Conservation (phyloP, 2,113 vertebrate genomes). For the Grammomys dolichurus region DNA sequence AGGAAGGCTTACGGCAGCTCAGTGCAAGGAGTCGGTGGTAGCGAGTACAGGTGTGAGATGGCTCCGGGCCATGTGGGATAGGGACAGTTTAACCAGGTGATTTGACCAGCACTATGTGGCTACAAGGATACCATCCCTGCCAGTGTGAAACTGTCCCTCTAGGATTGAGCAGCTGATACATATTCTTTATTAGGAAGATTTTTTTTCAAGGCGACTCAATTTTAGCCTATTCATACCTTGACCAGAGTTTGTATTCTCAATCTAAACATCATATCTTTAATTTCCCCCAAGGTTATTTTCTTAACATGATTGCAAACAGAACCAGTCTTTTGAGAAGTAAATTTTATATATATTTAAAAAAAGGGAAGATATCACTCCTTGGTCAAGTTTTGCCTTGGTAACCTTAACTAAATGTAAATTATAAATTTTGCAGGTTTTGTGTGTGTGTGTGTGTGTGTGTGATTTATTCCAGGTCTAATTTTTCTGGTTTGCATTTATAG, state of each 20-base stretch:
- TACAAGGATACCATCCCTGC: background rate
- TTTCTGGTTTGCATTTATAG: background rate
- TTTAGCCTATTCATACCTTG: constrained; percentile 32
- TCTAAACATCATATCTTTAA: background rate
- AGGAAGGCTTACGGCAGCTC: background rate
- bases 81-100: background rate
- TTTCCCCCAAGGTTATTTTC: background rate
- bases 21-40: background rate
- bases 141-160: background rate
- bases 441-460: too few relatives aligned
- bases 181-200: constrained; percentile 39
- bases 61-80: background rate
- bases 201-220: constrained; percentile 43
- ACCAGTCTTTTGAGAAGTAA: background rate
- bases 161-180: background rate
- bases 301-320: background rate
- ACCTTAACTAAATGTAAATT: background rate
- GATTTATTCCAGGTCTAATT: background rate
- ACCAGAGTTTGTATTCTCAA: background rate
- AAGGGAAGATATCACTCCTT: background rate
- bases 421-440: background rate
- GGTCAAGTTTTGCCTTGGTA: background rate
- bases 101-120: background rate
- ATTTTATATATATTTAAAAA: background rate
- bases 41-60: background rate